A percentile compares a stretch with the other conserved stretches of the same genome.
Conservation (phyloP, 2,797 vertebrate species). For the Synaphobranchus kaupii region DNA sequence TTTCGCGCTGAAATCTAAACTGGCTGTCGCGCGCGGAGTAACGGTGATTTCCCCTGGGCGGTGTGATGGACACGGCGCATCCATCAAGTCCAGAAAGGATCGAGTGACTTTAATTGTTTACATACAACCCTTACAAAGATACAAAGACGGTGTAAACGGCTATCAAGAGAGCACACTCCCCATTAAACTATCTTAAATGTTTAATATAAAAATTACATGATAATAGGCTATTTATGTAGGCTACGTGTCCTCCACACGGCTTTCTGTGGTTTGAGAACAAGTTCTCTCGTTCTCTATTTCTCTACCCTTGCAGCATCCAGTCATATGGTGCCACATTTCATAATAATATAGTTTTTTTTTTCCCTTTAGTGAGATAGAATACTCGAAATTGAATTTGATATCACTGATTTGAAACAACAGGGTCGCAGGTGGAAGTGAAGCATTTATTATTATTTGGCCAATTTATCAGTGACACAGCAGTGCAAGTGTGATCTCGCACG, state of each 20-base stretch:
- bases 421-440: slow-evolving; percentile 58
- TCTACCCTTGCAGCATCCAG: slow-evolving; percentile 41
- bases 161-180: neutral
- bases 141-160: neutral
- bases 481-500: slow-evolving; percentile 35
- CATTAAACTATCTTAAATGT: neutral
- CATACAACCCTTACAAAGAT: slow-evolving; percentile 12
- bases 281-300: neutral
- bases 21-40: slow-evolving; percentile 52
- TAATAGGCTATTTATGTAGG: neutral
- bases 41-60: slow-evolving; percentile 58
- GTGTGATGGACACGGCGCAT: slow-evolving; percentile 34
- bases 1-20: slow-evolving; percentile 42
- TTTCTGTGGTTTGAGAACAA: slow-evolving; percentile 46
- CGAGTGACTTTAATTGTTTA: slow-evolving; percentile 17
- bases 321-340: slow-evolving; percentile 46
- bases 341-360: slow-evolving; percentile 43
- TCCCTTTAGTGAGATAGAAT: slow-evolving; percentile 43
- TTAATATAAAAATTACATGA: neutral
- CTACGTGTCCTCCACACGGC: slow-evolving; percentile 26
- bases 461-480: slow-evolving; percentile 48
- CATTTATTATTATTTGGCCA: slow-evolving; percentile 53
- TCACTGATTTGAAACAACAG: slow-evolving; percentile 54
- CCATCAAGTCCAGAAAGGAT: slow-evolving; percentile 41
- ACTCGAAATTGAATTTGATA: slow-evolving; percentile 55